phyloP scores from a whole-genome alignment of 2,888 invertebrate genomes.

The Melipona beecheii region DNA sequence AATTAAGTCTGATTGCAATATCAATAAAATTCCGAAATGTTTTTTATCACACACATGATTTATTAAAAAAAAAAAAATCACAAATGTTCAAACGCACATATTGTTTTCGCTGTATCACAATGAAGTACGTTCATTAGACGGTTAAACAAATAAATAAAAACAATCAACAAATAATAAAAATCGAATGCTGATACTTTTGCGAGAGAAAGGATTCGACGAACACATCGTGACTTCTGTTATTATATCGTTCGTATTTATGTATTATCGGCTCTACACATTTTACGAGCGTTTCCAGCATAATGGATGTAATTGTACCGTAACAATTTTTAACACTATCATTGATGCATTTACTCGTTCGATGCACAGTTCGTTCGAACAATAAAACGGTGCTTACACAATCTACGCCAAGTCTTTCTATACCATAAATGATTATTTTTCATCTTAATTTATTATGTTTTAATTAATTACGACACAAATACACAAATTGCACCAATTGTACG shows the following conservation, averaged over 20 bases:
- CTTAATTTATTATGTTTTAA: not conserved
- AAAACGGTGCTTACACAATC: not conserved
- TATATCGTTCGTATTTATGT: not conserved
- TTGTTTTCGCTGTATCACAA: too few relatives aligned
- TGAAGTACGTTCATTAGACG: too few relatives aligned
- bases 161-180: not conserved
- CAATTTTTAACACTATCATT: not conserved
- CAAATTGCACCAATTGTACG: not conserved
- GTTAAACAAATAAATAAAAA: not conserved
- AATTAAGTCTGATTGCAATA: too few relatives aligned
- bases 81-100: too few relatives aligned
- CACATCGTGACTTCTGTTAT: not conserved
- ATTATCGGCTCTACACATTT: not conserved
- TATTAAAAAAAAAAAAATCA: too few relatives aligned
- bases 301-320: not conserved
- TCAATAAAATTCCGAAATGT: too few relatives aligned
- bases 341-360: not conserved
- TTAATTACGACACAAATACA: not conserved
- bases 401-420: not conserved
- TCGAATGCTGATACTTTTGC: not conserved
- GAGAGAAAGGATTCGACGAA: conserved; percentile 1
- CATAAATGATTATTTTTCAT: not conserved
- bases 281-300: not conserved
- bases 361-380: not conserved
- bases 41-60: too few relatives aligned